Base-by-base conservation (phyloP, 2,888 invertebrate genomes). In the Drosophila tripunctata region DNA sequence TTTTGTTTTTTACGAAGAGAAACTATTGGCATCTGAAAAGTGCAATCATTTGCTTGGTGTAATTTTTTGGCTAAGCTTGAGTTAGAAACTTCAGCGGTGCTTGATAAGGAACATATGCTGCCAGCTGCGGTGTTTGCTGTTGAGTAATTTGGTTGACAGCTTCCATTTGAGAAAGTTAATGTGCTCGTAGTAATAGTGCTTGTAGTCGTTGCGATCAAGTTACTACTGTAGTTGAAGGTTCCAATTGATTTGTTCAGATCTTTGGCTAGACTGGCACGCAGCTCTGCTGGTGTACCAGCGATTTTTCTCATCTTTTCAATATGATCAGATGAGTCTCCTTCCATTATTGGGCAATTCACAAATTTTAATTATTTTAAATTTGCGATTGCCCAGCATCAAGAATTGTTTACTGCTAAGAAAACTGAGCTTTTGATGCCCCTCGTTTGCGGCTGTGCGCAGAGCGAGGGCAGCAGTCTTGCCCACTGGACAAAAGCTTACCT, bases 1-100 rank as follows among this genome's bases (percentile, higher is more conserved):
- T 19, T 33, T 47, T 33, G 33, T 33, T 47, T 47, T 19, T 47
- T 47, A 8, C 35, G 12, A 21, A 35, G 47, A 19, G 31, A 31
- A 1, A 31, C 19, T 8, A 19, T 35, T 10, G 47, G 22, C 12
- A 21, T 3, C 21, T 47, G 33, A 47, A 47, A 35, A 8, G 33
- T 21, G 8, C 45, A 45, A 31, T 31, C 31, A 17, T 33, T 45
- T 27, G 24, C 15, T 15, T n/a, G n/a, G n/a, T n/a, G n/a, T n/a
- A 43, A 14, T 14, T 43, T 43, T n/a, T 22, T 22, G 17, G 31
- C 45, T 31, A n/a, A 12, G 19, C 45, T 45, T 33, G 45, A 6
- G 19, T 19, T 31, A 31, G 31, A 5, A 31, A 31, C 31, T 31
- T 31, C 14, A 31, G 31, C 31, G 31, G 33, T 33, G 14, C 33